These are phyloP conservation scores for Zaprionus bogoriensis DNA, from an alignment of 2,888 invertebrate species.

Conservation along the genomic window DNA sequence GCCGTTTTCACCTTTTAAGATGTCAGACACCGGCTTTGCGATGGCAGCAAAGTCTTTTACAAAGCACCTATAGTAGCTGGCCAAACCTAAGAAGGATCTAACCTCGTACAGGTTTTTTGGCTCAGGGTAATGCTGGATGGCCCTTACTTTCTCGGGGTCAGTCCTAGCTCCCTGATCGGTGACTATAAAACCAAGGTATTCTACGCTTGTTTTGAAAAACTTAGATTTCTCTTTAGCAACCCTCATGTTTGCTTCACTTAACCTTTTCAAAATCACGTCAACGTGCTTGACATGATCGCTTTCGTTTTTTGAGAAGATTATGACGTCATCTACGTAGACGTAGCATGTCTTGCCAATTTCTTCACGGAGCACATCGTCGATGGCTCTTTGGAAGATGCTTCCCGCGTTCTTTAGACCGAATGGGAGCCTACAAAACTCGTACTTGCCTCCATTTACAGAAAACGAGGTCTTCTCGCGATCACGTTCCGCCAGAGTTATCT, in stretches of 20 bases:
- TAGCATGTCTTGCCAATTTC: neutral
- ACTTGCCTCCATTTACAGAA: slow-evolving; percentile 4
- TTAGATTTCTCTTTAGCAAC: neutral
- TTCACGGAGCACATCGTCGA: neutral
- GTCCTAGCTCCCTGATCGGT: neutral
- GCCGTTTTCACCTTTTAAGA: too few species aligned
- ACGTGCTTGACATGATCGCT: neutral
- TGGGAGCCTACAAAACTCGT: neutral
- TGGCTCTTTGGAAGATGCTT: slow-evolving; percentile 7
- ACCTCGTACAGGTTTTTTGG: neutral
- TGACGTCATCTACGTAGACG: slow-evolving; percentile 2
- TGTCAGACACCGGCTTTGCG: neutral
- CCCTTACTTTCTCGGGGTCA: neutral
- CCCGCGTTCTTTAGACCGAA: slow-evolving; percentile 3
- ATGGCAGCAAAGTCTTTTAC: neutral
- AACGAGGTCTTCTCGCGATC: slow-evolving; percentile 13
- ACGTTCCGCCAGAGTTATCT: slow-evolving; percentile 14
- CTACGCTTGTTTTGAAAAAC: neutral
- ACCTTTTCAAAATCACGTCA: neutral
- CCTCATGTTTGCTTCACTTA: neutral
- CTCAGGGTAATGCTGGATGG: neutral
- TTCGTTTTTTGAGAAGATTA: neutral
- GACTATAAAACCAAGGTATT: neutral
- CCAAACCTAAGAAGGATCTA: neutral
- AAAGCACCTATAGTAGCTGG: neutral